Evolutionary conservation across 2,113 vertebrate genomes (phyloP).

Genomic region (Pelobates fuscus): DNA sequence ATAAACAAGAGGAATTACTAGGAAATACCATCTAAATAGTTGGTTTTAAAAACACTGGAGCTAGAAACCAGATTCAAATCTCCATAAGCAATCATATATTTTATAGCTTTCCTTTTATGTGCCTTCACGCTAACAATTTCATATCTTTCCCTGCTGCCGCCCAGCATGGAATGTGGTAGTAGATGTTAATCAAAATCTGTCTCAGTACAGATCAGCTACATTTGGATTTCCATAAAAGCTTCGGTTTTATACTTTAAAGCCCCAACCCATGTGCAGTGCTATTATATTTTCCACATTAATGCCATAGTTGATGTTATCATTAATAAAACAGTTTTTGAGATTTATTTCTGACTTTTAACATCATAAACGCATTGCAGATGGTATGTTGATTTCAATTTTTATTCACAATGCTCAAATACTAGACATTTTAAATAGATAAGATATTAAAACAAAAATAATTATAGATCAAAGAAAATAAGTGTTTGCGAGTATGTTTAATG

Average conservation of each 20-base stretch:
- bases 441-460: too few species aligned
- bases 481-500: too few species aligned
- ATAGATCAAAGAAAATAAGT: too few species aligned
- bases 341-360: background rate
- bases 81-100: constrained; percentile 35
- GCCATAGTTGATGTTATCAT: background rate
- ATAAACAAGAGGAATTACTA: background rate
- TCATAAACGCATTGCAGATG: too few species aligned
- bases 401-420: too few species aligned
- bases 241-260: constrained; percentile 6
- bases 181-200: constrained; percentile 45
- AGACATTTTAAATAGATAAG: too few species aligned
- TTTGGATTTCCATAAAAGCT: constrained; percentile 17
- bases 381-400: too few species aligned
- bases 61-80: constrained; percentile 7
- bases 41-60: constrained; percentile 21
- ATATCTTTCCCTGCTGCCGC: constrained; percentile 39
- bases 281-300: constrained; percentile 15
- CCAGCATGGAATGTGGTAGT: constrained; percentile 36
- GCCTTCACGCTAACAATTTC: constrained; percentile 43
- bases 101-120: constrained; percentile 34
- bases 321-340: background rate
- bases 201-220: constrained; percentile 3
- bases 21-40: constrained; percentile 12
- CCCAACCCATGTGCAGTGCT: background rate